Percentiles rank a stretch among this genome's conserved stretches.
phyloP scores from a whole-genome alignment of 2,888 invertebrate genomes.

The Ceratothoa steindachneri region DNA sequence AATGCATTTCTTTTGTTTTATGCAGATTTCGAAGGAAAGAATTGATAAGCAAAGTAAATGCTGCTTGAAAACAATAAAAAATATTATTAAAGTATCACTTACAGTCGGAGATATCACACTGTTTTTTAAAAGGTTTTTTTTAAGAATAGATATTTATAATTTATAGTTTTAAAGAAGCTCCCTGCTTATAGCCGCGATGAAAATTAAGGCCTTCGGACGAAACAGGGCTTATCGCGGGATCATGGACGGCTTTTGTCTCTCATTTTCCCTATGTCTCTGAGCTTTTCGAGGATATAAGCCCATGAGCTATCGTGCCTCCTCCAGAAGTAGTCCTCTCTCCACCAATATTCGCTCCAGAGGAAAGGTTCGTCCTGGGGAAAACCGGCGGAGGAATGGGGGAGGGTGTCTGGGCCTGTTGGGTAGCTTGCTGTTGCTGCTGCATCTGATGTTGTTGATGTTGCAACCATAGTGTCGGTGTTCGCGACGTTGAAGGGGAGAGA shows the following conservation, averaged over 20 bases:
- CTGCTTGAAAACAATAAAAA: constrained; percentile 18
- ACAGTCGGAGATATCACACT: constrained; percentile 6
- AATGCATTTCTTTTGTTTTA: neutral
- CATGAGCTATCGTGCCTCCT: constrained; percentile 20
- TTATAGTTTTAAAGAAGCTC: neutral
- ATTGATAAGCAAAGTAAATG: neutral
- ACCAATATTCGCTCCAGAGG: constrained; percentile 18
- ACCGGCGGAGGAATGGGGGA: constrained; percentile 27
- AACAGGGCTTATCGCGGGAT: neutral
- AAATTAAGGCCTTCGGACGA: constrained; percentile 2
- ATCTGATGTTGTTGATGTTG: constrained; percentile 31
- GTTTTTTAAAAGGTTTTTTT: neutral
- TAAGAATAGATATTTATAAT: neutral
- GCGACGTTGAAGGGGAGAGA: constrained; percentile 20
- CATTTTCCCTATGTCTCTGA: constrained; percentile 37
- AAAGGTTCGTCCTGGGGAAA: constrained; percentile 29
- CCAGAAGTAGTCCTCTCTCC: constrained; percentile 28
- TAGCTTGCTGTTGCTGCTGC: constrained; percentile 25
- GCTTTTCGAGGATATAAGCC: constrained; percentile 28
- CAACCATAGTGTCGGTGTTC: constrained; percentile 33
- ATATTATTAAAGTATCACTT: neutral
- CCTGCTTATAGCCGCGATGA: constrained; percentile 25
- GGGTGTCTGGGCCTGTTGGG: constrained; percentile 11
- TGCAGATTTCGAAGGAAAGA: constrained; percentile 17
- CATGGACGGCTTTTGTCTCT: constrained; percentile 29